These are phyloP conservation scores for Borostomias antarcticus DNA, from an alignment of 2,797 vertebrate species.

Conservation along the genomic window DNA sequence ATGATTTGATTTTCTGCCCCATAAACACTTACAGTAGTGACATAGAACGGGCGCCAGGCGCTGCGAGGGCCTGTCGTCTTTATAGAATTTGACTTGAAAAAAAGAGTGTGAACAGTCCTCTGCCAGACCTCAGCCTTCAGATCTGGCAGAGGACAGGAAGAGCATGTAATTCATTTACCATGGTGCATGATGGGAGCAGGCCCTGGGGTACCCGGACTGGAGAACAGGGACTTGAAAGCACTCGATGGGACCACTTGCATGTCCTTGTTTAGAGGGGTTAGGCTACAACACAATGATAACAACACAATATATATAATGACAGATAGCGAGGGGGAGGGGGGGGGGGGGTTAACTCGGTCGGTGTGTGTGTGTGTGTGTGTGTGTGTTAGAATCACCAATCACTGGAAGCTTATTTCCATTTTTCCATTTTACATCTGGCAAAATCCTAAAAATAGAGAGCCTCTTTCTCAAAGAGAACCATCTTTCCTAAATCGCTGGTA, in stretches of 20 bases:
- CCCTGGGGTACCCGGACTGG: conserved; percentile 35
- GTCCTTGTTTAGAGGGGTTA: conserved; percentile 52
- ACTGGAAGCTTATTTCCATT: too few relatives aligned
- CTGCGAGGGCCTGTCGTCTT: conserved; percentile 61
- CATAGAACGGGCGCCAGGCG: conserved; percentile 65
- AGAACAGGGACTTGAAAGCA: conserved; percentile 34
- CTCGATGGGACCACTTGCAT: conserved; percentile 22
- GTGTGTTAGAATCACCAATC: too few relatives aligned
- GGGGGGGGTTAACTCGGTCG: too few relatives aligned
- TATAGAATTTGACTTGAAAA: conserved; percentile 65
- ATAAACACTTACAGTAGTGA: conserved; percentile 76
- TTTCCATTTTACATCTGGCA: too few relatives aligned
- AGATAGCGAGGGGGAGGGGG: too few relatives aligned
- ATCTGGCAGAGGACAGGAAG: conserved; percentile 44
- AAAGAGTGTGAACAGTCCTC: conserved; percentile 51
- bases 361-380: too few relatives aligned
- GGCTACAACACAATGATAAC: conserved; percentile 1
- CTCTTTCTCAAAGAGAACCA: too few relatives aligned
- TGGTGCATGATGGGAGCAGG: conserved; percentile 32
- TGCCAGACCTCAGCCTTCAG: conserved; percentile 53
- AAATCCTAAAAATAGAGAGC: too few relatives aligned
- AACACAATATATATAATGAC: too few relatives aligned
- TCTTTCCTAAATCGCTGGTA: too few relatives aligned
- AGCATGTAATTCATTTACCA: conserved; percentile 63
- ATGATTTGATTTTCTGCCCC: conserved; percentile 77